phyloP scores from a whole-genome alignment of 2,888 invertebrate species.

The Mesoligia furuncula region DNA sequence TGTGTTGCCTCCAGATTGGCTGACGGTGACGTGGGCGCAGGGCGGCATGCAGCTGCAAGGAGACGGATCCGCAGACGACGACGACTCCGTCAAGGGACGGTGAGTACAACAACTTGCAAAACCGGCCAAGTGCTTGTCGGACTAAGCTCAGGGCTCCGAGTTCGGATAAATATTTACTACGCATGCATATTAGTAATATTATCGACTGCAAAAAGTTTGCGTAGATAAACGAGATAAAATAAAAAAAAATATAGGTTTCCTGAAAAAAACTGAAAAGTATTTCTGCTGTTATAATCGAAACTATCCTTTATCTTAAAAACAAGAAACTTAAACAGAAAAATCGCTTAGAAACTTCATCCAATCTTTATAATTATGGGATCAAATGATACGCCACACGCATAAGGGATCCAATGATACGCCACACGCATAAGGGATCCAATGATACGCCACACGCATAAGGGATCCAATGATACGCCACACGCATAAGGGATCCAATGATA shows the following conservation, averaged over 20 bases:
- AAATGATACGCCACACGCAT: neutral
- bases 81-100: slow-evolving; percentile 84
- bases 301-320: neutral
- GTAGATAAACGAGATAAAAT: neutral
- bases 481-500: neutral
- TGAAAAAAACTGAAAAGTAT: neutral
- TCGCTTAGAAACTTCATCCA: neutral
- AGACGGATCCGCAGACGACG: slow-evolving; percentile 76
- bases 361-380: too few relatives aligned
- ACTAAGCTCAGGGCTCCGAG: neutral
- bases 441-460: neutral
- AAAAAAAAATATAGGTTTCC: too few relatives aligned
- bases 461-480: too few relatives aligned
- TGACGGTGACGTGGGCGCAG: slow-evolving; percentile 90
- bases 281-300: neutral
- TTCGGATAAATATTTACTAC: neutral
- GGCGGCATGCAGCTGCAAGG: slow-evolving; percentile 87
- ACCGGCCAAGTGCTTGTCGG: neutral
- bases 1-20: slow-evolving; percentile 81
- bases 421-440: neutral
- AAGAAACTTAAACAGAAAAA: neutral
- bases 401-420: too few relatives aligned
- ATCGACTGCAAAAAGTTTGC: neutral
- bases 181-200: neutral
- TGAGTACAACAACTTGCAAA: slow-evolving; percentile 65